Conservation (phyloP, 1,140 invertebrate species). For the Venustaconcha ellipsiformis region DNA sequence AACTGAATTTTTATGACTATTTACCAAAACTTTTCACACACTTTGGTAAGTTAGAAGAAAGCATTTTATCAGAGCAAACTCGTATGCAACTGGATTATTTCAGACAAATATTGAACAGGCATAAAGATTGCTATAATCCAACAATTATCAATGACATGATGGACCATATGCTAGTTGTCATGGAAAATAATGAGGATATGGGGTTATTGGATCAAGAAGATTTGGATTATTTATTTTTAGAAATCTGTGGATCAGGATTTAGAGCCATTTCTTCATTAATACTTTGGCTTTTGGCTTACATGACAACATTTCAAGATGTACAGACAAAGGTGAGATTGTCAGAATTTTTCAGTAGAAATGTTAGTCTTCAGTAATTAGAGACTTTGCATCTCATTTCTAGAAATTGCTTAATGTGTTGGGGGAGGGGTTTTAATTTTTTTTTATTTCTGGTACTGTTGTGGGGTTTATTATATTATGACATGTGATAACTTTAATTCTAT, state of each 20-base stretch:
- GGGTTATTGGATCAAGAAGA: slow-evolving; percentile 47
- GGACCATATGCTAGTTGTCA: slow-evolving; percentile 50
- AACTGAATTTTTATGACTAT: slow-evolving; percentile 32
- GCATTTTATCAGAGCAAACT: slow-evolving; percentile 29
- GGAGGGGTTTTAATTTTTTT: too few relatives aligned
- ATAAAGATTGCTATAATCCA: slow-evolving; percentile 55
- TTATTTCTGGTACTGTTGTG: too few relatives aligned
- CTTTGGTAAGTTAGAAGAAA: slow-evolving; percentile 33
- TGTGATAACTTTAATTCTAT: too few relatives aligned
- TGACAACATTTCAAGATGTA: slow-evolving; percentile 80
- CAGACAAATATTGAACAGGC: slow-evolving; percentile 47
- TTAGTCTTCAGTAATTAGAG: too few relatives aligned
- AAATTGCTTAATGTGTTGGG: too few relatives aligned
- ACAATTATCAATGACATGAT: slow-evolving; percentile 43
- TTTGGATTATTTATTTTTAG: slow-evolving; percentile 66
- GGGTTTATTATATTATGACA: too few relatives aligned
- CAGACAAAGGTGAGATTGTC: slow-evolving; percentile 71
- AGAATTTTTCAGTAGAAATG: too few relatives aligned
- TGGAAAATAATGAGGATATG: slow-evolving; percentile 53
- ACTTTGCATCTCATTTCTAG: too few relatives aligned
- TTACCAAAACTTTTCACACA: slow-evolving; percentile 37
- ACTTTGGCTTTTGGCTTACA: slow-evolving; percentile 87
- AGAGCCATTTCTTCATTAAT: slow-evolving; percentile 88
- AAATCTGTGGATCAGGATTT: slow-evolving; percentile 88
- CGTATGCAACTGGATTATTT: slow-evolving; percentile 35